A percentile compares a stretch with the other conserved stretches of the same genome.
These are phyloP conservation scores for Carcharodon carcharias DNA, from an alignment of 2,797 vertebrate species.

Conservation along the genomic window DNA sequence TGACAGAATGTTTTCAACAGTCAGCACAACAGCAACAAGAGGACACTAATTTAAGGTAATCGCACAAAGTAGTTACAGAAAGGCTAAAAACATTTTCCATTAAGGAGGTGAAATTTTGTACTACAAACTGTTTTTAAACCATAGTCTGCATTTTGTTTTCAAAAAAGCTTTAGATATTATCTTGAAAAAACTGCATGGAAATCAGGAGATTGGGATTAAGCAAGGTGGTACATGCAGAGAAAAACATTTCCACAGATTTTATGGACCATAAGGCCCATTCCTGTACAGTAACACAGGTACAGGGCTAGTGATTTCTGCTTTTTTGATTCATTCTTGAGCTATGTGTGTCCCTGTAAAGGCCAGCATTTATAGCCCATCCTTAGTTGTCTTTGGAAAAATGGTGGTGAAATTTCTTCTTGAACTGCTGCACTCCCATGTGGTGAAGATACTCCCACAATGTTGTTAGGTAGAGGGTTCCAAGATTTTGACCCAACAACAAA, in stretches of 20 bases:
- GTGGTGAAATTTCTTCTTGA: neutral
- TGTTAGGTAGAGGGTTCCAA: neutral
- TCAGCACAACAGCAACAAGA: no score
- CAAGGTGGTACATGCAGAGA: neutral
- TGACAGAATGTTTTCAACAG: no score
- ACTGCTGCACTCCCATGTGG: neutral
- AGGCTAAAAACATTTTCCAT: neutral
- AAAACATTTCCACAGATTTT: neutral
- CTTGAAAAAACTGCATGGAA: neutral
- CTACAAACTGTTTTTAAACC: neutral
- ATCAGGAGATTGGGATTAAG: neutral
- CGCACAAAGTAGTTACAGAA: neutral
- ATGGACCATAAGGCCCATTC: neutral
- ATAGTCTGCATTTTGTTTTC: neutral
- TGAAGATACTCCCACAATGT: no score
- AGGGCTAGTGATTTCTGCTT: neutral
- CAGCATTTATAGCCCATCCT: neutral
- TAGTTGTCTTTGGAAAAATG: neutral
- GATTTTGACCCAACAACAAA: no score
- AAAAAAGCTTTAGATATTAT: neutral
- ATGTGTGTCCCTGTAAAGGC: no score
- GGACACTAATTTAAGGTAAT: no score
- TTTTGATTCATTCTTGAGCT: no score
- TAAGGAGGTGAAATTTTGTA: neutral
- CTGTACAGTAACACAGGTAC: neutral